Evolutionary conservation across 2,113 vertebrate genomes (phyloP).

Genomic region (Ancistrus triradiatus): DNA sequence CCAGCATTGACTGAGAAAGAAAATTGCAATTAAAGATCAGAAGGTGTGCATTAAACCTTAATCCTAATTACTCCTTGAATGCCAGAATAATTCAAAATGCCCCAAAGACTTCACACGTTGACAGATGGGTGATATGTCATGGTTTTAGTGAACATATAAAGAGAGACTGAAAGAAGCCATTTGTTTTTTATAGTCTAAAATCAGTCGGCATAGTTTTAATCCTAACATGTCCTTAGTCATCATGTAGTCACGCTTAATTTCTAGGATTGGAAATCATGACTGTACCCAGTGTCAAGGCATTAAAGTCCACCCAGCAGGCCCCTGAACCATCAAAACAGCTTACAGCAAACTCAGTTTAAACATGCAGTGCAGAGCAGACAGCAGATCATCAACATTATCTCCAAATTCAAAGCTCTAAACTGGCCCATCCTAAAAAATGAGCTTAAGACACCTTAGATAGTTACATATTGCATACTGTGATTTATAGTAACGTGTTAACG

Average conservation of each 20-base stretch:
- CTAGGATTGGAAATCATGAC: not conserved
- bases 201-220: not conserved
- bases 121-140: slow-evolving; percentile 25
- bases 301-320: slow-evolving; percentile 31
- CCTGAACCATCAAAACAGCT: slow-evolving; percentile 24
- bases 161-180: not conserved
- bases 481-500: slow-evolving; percentile 42
- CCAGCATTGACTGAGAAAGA: too few species aligned
- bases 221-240: not conserved
- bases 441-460: slow-evolving; percentile 25
- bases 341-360: slow-evolving; percentile 14
- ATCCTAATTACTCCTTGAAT: too few species aligned
- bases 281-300: slow-evolving; percentile 35
- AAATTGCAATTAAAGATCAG: slow-evolving; percentile 21
- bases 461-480: slow-evolving; percentile 32
- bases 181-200: not conserved
- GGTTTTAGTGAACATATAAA: not conserved
- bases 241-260: not conserved
- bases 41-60: too few species aligned
- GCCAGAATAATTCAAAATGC: not conserved
- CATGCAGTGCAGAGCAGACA: slow-evolving; percentile 40
- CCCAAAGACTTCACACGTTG: slow-evolving; percentile 19
- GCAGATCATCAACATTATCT: slow-evolving; percentile 13
- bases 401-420: slow-evolving; percentile 25
- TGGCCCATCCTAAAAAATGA: slow-evolving; percentile 14